phyloP scores from a whole-genome alignment of 2,888 invertebrate species.

The Chymomyza fuscimana region DNA sequence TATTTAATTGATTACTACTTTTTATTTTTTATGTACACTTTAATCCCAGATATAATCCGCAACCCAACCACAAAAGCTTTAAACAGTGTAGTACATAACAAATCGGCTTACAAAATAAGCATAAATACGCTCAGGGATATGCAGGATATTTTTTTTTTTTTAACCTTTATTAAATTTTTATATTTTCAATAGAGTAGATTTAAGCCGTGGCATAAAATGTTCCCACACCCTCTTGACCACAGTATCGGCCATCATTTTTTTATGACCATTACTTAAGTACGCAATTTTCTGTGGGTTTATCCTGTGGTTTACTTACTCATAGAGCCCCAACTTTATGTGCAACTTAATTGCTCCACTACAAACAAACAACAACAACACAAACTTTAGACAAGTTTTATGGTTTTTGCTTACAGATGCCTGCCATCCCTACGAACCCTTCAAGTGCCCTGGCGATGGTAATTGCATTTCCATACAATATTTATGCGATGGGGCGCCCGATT shows the following conservation, averaged over 20 bases:
- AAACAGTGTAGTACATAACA: not conserved
- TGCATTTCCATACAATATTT: constrained; percentile 98
- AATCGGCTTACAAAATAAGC: not conserved
- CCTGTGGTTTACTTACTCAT: not conserved
- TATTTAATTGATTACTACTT: too few relatives aligned
- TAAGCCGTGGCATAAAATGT: not conserved
- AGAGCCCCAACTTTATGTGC: not conserved
- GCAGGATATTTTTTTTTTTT: not conserved
- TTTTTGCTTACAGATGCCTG: constrained; percentile 84
- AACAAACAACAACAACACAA: not conserved
- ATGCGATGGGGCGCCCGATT: constrained; percentile 96
- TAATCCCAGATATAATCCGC: not conserved
- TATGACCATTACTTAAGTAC: not conserved
- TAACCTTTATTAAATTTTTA: not conserved
- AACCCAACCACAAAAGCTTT: not conserved
- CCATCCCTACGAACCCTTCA: constrained; percentile 97
- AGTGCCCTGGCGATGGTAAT: constrained; percentile 95
- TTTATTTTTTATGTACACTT: constrained; percentile 17
- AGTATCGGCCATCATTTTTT: not conserved
- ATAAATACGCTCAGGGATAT: not conserved
- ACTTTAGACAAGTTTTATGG: constrained; percentile 9
- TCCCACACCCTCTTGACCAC: too few relatives aligned
- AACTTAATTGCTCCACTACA: constrained; percentile 1
- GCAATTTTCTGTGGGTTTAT: not conserved
- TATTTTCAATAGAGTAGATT: not conserved